phyloP scores from a whole-genome alignment of 2,797 vertebrate genomes.

The Microcaecilia unicolor region DNA sequence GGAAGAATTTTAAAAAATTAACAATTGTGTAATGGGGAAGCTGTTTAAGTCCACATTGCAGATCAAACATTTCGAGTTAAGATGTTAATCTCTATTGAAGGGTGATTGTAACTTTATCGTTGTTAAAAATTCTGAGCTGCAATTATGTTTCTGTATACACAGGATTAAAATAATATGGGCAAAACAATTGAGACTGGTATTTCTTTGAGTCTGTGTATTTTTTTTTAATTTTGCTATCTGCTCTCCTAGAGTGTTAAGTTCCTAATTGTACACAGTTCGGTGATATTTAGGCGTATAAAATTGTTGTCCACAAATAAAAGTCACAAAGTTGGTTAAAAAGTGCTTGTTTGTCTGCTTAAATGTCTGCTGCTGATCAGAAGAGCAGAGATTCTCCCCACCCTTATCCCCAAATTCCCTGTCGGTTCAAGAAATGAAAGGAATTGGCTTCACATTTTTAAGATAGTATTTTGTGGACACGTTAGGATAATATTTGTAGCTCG shows the following conservation, averaged over 20 bases:
- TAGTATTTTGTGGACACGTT: too few species aligned
- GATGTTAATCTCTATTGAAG: slow-evolving; percentile 58
- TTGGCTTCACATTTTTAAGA: too few species aligned
- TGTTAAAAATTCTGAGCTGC: slow-evolving; percentile 58
- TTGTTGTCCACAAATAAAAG: slow-evolving; percentile 68
- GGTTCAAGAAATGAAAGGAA: too few species aligned
- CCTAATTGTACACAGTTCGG: slow-evolving; percentile 62
- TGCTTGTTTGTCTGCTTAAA: too few species aligned
- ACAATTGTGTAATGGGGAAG: slow-evolving; percentile 42
- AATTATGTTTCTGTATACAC: slow-evolving; percentile 70
- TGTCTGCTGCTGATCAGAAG: too few species aligned
- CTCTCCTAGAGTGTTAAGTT: slow-evolving; percentile 57
- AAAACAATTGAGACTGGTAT: slow-evolving; percentile 54
- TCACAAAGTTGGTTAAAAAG: slow-evolving; percentile 62
- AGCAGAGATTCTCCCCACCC: too few species aligned
- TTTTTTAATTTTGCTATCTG: slow-evolving; percentile 64
- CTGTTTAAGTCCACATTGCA: slow-evolving; percentile 67
- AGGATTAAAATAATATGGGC: slow-evolving; percentile 38
- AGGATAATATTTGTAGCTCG: too few species aligned
- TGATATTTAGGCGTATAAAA: slow-evolving; percentile 59
- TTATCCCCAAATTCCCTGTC: too few species aligned
- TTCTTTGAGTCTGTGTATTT: slow-evolving; percentile 58
- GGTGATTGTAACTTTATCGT: slow-evolving; percentile 69
- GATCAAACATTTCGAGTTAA: slow-evolving; percentile 63
- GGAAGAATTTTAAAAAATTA: slow-evolving; percentile 36